Evolutionary conservation across 2,113 vertebrate genomes (phyloP), one percentile per base, ranked within the genome.

Genomic region (Cryptomyrus ogoouensis): DNA sequence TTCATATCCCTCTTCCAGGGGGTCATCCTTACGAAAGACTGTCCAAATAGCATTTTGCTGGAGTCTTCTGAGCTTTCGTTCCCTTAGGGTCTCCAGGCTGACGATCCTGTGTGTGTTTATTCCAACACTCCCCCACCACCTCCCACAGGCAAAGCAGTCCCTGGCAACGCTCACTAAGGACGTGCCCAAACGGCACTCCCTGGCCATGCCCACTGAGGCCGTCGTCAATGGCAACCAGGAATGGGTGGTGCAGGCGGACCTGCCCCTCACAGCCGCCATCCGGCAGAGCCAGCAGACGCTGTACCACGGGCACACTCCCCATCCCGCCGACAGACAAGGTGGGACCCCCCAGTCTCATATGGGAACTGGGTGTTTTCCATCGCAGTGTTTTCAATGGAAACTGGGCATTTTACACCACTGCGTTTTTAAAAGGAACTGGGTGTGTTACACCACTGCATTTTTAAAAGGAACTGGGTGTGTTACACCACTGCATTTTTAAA

Each of bases 141-240:
- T 62, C 89, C 91, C 62, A 15, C 94, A 99, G 98, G 98, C 98
- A 92, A 99, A 99, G 95, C 98, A 99, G 96, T 99, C 98, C 90
- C 94, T 99, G 87, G 97, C 98, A 19, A 99, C 98, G 0, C 96
- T 99, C 93, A 99, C 98, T 92, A 99, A 99, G 97, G 98, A 99
- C 0, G 98, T 99, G 87, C 97, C 98, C 92, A 99, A 99, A 95
- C 96, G 98, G 39, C 98, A 99, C 83, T 99, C 98, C 0, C 93
- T 99, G 91, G 98, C 98, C 92, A 99, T 99, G 98, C 98, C 98
- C 0, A 96, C 97, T 0, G 98, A 99, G 94, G 96, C 98, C 0
- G 97, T 99, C 93, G 96, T 99, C 92, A 99, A 99, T 0, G 98
- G 98, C 91, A 99, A 98, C 95, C 98, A 99, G 95, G 98, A 99